Evolutionary conservation across 2,113 vertebrate species (phyloP), one percentile per base, ranked within the genome.

Genomic region (Cyanoramphus novaezelandiae): DNA sequence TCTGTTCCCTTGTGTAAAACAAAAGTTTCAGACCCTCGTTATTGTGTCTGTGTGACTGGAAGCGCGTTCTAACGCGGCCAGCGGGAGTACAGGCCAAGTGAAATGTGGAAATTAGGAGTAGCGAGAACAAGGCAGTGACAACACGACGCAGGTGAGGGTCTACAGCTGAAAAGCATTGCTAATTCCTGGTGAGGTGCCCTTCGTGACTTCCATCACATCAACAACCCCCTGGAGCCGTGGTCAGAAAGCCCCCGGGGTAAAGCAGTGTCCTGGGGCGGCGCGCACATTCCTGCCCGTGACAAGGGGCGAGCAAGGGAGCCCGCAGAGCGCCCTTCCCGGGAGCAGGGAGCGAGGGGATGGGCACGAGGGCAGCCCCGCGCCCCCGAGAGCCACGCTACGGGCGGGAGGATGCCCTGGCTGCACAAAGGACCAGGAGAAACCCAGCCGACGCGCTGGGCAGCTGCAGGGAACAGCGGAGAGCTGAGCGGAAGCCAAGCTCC

Each of bases 121-220:
- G 77, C 3, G 52, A 92, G 92, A 71, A 57, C 65, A 97, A 68
- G 68, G 55, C 81, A 65, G 67, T 83, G 53, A 80, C 91, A 91
- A 52, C 63, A 27, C 35, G 76, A 62, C 50, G 83, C 86, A 82
- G 93, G 96, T 93, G 92, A 93, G 70, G 41, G 89, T 47, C 88
- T 84, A n/a, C 33, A 81, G 88, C 0, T 83, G 88, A 86, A 92
- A 94, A 83, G 95, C 96, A 65, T 92, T 60, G 57, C 92, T 92
- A 83, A 94, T 90, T 81, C 92, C 71, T 53, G 79, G 2, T 43
- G 95, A 92, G 94, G 90, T 82, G 83, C 52, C 53, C 28, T 82
- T 83, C 86, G 76, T 87, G 77, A 82, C 92, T 96, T 87, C 39
- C 89, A 77, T 65, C 50, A 31, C 72, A 16, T 39, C 82, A 85